Conservation (phyloP, 2,797 vertebrate species). For the Pachyuromys duprasi region DNA sequence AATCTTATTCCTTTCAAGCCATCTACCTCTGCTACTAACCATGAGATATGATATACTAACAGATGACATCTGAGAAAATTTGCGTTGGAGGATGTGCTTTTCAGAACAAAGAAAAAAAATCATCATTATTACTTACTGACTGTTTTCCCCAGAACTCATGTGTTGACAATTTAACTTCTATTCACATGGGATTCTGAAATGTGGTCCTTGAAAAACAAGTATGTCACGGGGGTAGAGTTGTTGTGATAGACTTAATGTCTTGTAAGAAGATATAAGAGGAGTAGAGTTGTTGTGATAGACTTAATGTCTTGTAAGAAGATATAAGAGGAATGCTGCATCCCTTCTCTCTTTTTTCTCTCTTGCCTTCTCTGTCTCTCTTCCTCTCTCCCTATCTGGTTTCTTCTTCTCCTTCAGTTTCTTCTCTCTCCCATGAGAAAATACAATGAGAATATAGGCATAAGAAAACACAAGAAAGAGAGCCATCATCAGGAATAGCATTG, state of each 20-base stretch:
- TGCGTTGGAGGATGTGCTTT: neutral
- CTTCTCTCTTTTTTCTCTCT: neutral
- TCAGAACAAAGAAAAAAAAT: constrained; percentile 35
- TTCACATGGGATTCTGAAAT: neutral
- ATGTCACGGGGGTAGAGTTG: neutral
- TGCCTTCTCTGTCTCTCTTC: neutral
- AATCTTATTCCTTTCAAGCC: neutral
- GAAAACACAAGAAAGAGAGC: neutral
- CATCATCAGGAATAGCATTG: neutral
- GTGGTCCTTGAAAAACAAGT: neutral
- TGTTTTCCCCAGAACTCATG: neutral
- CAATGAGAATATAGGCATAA: neutral
- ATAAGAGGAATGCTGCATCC: neutral
- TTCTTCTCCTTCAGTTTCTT: neutral
- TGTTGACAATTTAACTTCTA: neutral
- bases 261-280: neutral
- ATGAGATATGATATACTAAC: neutral
- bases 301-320: neutral
- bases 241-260: neutral
- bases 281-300: neutral
- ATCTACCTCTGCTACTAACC: neutral
- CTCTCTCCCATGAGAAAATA: neutral
- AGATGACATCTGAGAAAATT: neutral
- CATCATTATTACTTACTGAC: neutral
- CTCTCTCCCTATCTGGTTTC: neutral